These are phyloP conservation scores for Drosophila nr. medialis DNA, from an alignment of 2,888 invertebrate species.

Conservation along the genomic window DNA sequence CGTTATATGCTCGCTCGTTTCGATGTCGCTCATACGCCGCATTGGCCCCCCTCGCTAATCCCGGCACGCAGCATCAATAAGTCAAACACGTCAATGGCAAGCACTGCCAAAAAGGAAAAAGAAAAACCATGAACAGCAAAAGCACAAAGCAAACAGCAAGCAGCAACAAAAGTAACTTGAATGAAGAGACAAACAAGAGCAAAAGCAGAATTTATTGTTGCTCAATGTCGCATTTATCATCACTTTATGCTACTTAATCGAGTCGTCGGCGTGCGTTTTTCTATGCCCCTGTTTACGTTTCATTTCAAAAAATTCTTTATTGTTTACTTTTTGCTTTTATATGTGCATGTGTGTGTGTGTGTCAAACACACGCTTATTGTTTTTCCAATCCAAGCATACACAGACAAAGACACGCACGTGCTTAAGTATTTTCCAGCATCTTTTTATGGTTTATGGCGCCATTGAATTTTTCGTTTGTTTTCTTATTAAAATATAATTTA, in stretches of 20 bases:
- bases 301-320: constrained; percentile 65
- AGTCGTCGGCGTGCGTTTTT: constrained; percentile 62
- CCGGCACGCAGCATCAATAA: constrained; percentile 79
- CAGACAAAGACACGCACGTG: constrained; percentile 50
- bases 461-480: constrained; percentile 78
- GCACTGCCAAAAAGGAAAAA: constrained; percentile 40
- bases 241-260: constrained; percentile 82
- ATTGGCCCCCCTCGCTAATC: constrained; percentile 53
- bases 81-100: constrained; percentile 77
- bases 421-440: constrained; percentile 76
- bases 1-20: constrained; percentile 48
- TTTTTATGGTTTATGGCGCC: constrained; percentile 80
- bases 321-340: constrained; percentile 67
- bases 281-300: constrained; percentile 52
- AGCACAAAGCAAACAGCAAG: constrained; percentile 27
- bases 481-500: constrained; percentile 81
- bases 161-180: constrained; percentile 14
- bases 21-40: constrained; percentile 66
- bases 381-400: constrained; percentile 51
- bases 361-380: constrained; percentile 66
- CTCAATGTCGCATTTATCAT: constrained; percentile 81
- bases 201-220: constrained; percentile 78
- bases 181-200: constrained; percentile 42
- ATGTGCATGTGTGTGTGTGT: constrained; percentile 18
- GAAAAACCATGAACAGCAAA: constrained; percentile 39